Evolutionary conservation across 2,113 vertebrate genomes (phyloP).

Genomic region (Terrapene triunguis): DNA sequence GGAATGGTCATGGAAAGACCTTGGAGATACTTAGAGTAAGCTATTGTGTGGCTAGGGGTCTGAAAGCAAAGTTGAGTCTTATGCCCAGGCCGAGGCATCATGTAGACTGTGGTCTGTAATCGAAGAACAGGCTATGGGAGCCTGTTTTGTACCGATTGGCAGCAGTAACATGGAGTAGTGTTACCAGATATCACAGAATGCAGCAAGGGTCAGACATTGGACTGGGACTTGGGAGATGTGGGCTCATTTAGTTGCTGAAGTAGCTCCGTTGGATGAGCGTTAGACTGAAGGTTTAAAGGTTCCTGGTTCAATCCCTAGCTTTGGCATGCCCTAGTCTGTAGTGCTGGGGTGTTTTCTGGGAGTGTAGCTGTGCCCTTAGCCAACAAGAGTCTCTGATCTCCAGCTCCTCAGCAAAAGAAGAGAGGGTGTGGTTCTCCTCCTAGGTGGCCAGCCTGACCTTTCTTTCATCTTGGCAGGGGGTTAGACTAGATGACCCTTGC

Average conservation of each 20-base stretch:
- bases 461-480: not conserved
- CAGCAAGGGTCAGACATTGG: not conserved
- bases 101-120: not conserved
- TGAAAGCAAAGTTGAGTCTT: not conserved
- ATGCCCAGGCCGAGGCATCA: accelerated
- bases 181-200: not conserved
- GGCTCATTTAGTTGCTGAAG: not conserved
- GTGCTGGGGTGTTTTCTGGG: not conserved
- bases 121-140: not conserved
- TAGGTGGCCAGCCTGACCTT: not conserved
- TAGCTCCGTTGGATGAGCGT: not conserved
- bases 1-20: not conserved
- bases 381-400: not conserved
- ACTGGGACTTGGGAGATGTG: not conserved
- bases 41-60: not conserved
- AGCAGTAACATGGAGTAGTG: not conserved
- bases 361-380: not conserved
- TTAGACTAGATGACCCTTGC: not conserved
- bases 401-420: not conserved
- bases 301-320: not conserved
- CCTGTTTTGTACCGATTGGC: not conserved
- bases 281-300: not conserved
- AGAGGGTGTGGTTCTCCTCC: not conserved
- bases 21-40: not conserved
- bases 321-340: not conserved